Conservation (phyloP, 2,113 vertebrate genomes). For the Kobus ellipsiprymnus region DNA sequence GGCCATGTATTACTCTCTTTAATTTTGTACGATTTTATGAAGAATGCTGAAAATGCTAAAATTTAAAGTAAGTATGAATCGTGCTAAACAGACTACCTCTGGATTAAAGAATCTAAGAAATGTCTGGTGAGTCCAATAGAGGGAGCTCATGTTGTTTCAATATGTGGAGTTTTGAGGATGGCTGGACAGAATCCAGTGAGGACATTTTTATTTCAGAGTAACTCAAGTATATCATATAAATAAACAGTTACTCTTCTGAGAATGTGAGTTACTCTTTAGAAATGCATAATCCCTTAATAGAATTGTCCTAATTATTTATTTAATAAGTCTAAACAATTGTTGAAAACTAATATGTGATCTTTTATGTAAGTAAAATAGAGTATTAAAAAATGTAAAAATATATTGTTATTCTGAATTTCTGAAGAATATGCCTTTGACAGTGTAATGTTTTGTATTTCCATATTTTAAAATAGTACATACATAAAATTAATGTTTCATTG, state of each 20-base stretch:
- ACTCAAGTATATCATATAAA: neutral
- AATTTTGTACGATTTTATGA: slow-evolving; percentile 33
- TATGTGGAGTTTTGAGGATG: neutral
- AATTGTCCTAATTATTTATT: slow-evolving; percentile 6
- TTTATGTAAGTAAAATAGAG: neutral
- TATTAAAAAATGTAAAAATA: slow-evolving; percentile 4
- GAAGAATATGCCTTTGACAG: neutral
- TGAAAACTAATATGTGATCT: slow-evolving; percentile 6
- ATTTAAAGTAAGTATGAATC: neutral
- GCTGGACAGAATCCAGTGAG: neutral
- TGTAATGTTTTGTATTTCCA: neutral
- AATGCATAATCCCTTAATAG: neutral
- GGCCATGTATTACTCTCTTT: neutral
- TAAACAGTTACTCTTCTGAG: neutral
- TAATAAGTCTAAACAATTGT: slow-evolving; percentile 22
- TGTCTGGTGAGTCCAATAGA: slow-evolving; percentile 55
- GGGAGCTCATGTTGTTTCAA: slow-evolving; percentile 57
- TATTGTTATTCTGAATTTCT: slow-evolving; percentile 28
- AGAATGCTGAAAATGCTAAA: slow-evolving; percentile 27
- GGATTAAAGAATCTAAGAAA: slow-evolving; percentile 30
- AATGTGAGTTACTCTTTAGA: neutral
- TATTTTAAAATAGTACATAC: slow-evolving; percentile 7
- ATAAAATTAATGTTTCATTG: slow-evolving; percentile 41
- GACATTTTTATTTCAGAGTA: neutral
- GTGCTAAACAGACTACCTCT: neutral